Conservation (phyloP, 2,797 vertebrate species). For the Chiroxiphia lanceolata region DNA sequence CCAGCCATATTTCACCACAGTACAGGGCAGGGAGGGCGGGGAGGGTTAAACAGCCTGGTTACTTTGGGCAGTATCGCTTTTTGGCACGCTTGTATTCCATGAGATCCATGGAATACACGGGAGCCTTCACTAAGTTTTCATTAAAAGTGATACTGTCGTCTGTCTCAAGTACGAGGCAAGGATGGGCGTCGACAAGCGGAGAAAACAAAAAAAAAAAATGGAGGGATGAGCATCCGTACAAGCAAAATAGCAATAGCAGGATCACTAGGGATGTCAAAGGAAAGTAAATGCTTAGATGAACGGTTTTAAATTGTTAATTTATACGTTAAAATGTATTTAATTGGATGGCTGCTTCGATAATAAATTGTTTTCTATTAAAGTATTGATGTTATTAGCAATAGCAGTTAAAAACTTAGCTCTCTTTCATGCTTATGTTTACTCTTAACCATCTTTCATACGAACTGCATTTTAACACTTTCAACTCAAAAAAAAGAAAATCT, state of each 20-base stretch:
- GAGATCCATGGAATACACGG: neutral
- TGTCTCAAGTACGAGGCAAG: conserved; percentile 64
- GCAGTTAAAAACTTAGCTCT: conserved; percentile 69
- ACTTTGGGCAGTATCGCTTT: conserved; percentile 76
- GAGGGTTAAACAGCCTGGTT: conserved; percentile 28
- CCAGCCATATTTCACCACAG: conserved; percentile 78
- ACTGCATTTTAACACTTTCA: neutral
- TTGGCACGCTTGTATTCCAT: neutral
- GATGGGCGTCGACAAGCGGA: conserved; percentile 66
- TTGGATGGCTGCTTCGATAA: conserved; percentile 59
- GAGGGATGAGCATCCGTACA: conserved; percentile 74
- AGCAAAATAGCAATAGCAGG: conserved; percentile 84
- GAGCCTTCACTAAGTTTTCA: neutral
- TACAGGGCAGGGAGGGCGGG: neutral
- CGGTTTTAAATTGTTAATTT: conserved; percentile 61
- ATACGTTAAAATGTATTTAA: conserved; percentile 49
- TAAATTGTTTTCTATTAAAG: conserved; percentile 48
- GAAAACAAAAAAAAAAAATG: conserved; percentile 61
- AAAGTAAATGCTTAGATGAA: conserved; percentile 77
- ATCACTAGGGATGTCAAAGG: conserved; percentile 78
- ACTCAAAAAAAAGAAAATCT: conserved; percentile 69
- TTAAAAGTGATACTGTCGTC: conserved; percentile 74
- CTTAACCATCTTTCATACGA: conserved; percentile 61
- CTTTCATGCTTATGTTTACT: conserved; percentile 72
- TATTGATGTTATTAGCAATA: conserved; percentile 60